Base-by-base conservation (phyloP, 2,888 invertebrate species). In the Pyrgus malvae region DNA sequence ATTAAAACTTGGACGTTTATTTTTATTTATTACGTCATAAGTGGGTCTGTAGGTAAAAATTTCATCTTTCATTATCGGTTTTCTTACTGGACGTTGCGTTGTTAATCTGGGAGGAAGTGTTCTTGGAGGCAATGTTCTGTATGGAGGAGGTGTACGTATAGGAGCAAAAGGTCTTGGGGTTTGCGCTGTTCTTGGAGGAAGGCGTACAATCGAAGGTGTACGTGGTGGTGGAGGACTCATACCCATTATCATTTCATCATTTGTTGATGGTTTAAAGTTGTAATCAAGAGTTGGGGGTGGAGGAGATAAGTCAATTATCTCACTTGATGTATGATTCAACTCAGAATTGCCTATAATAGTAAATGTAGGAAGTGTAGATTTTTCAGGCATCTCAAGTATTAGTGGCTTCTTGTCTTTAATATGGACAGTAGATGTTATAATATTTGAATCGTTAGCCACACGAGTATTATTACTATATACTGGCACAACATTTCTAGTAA, bases 141-240 rank as follows among this genome's bases (percentile, higher is more conserved):
- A 83, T 2, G 80, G 78, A 17, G 83, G 72, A 53, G 80, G 79
- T 25, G 84, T 83, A 65, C 85, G 76, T 2, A 72, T 57, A n/a
- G 83, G 78, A 25, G 76, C 54, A 38, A 67, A 60, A 33, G 89
- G 86, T 59, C 82, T 73, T 37, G 81, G 69, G 50, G 83, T 83
- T 3, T 76, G 62, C 14, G 80, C 69, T 11, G 68, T 64, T 59
- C 83, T 78, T 1, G 76, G 66, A 40, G 82, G 82, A 8, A 66
- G 62, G 62, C 80, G 78, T 11, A 72, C 73, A 23, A 74, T 67
- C 19, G 81, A 63, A 19, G 79, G 74, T 1, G 74, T 78, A 56
- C 78, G 75, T 14, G 85, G 83, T 49, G 91, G 91, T 9, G 91
- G 91, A 35, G 91, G 91, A 67, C 84, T 91, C 83, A 92, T 89